Percentiles rank a stretch among this genome's conserved stretches.
Conservation (phyloP, 2,797 vertebrate species). For the Cheirogaleus major region DNA sequence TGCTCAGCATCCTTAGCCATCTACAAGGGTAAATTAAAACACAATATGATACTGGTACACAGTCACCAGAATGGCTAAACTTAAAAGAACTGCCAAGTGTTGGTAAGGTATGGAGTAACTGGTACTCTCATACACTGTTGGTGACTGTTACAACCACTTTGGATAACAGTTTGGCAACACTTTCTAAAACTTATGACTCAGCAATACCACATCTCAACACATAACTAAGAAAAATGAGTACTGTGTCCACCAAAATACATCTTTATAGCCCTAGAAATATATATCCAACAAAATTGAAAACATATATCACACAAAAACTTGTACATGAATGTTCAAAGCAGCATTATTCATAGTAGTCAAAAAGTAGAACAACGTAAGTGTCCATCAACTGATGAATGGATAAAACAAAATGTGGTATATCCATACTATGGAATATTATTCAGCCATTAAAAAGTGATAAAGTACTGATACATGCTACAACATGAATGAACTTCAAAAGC, state of each 20-base stretch:
- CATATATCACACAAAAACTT: neutral
- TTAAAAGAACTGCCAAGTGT: neutral
- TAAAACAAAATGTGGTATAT: neutral
- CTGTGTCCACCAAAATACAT: neutral
- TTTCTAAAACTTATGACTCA: neutral
- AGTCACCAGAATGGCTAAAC: neutral
- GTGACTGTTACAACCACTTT: neutral
- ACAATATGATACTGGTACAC: neutral
- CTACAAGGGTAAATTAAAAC: neutral
- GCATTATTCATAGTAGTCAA: neutral
- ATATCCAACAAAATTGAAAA: neutral
- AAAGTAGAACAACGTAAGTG: neutral
- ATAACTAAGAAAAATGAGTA: neutral
- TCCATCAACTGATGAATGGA: neutral
- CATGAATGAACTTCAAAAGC: neutral
- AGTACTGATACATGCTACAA: neutral
- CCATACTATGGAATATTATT: too few relatives aligned
- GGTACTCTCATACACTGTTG: neutral
- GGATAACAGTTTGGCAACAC: neutral
- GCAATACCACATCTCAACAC: neutral
- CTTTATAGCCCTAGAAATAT: neutral
- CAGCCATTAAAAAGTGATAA: too few relatives aligned
- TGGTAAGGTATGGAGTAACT: neutral
- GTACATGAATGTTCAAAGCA: neutral
- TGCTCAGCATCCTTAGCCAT: neutral